A percentile compares a stretch with the other conserved stretches of the same genome.
phyloP scores from a whole-genome alignment of 2,113 vertebrate genomes.

The Anser brachyrhynchus region DNA sequence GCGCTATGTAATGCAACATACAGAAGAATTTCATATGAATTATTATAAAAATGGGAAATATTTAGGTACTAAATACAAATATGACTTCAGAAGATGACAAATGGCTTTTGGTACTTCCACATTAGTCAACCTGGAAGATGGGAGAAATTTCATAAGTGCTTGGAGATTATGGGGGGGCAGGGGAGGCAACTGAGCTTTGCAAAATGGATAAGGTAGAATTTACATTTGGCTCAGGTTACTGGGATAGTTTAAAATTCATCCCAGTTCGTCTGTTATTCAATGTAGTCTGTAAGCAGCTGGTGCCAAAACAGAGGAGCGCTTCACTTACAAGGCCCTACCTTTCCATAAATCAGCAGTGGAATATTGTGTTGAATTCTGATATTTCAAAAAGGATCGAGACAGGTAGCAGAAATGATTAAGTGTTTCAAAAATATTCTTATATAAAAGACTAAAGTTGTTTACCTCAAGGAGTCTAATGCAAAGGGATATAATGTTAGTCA shows the following conservation, averaged over 20 bases:
- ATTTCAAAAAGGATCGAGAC: neutral
- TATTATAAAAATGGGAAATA: neutral
- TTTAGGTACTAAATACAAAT: neutral
- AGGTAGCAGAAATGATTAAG: neutral
- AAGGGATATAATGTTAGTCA: neutral
- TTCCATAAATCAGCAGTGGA: neutral
- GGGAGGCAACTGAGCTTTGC: neutral
- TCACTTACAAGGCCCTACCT: neutral
- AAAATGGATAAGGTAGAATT: neutral
- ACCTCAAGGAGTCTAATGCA: neutral
- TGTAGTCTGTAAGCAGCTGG: neutral
- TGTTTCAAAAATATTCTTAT: neutral
- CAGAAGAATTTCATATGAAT: neutral
- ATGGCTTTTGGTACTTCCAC: neutral
- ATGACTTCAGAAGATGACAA: neutral
- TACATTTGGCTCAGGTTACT: neutral
- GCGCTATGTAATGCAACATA: neutral
- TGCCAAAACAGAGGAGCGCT: neutral
- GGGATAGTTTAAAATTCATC: neutral
- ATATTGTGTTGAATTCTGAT: neutral
- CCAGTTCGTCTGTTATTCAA: neutral
- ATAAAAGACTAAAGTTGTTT: neutral
- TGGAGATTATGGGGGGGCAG: neutral
- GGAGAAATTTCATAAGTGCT: neutral
- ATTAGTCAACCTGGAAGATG: neutral